Evolutionary conservation across 1,140 invertebrate genomes (phyloP), one percentile per base, ranked within the genome.

Genomic region (Lerema accius): DNA sequence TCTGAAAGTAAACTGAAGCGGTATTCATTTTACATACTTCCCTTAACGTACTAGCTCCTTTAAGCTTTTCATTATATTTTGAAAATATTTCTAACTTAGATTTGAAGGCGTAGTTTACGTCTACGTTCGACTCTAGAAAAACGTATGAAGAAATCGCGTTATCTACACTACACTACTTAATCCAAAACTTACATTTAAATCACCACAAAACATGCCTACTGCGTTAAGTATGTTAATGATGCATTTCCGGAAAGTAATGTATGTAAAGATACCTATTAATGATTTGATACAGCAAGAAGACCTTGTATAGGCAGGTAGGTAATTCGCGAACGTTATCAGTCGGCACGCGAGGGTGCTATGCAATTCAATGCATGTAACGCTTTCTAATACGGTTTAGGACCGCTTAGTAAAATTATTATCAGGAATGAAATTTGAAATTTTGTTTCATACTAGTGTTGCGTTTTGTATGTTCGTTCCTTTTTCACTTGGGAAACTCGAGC

Each of bases 201-300:
- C 23, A 49, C 46, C 28, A 26, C 11, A 49, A 46, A 46, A 46
- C 45, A 49, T 28, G 46, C 26, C 46, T 23, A 49, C 17, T 46
- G 45, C 16, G 26, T 49, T 49, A 32, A 32, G 28, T 32, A 49
- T 32, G 46, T 49, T 49, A 49, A 49, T 49, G 13, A 32, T 26
- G 23, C 28, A 49, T 49, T 49, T 49, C 46, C 46, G 26, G 35
- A 39, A 53, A 53, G 5, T 53, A 53, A 53, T 53, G 35, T 39
- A 53, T 32, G 26, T 53, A 53, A 39, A 39, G 15, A 23, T 35
- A 11, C 49, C 26, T 15, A 53, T 53, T 40, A 63, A 19, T 60
- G 35, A 26, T 37, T 68, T 73, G 66, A 76, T 73, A 73, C 69
- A 73, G 64, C 66, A 76, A 76, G 69, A 73, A 73, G 71, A 69